Percentiles rank a stretch among this genome's conserved stretches.
Evolutionary conservation across 2,888 invertebrate species (phyloP).

Genomic region (Mayetiola destructor): DNA sequence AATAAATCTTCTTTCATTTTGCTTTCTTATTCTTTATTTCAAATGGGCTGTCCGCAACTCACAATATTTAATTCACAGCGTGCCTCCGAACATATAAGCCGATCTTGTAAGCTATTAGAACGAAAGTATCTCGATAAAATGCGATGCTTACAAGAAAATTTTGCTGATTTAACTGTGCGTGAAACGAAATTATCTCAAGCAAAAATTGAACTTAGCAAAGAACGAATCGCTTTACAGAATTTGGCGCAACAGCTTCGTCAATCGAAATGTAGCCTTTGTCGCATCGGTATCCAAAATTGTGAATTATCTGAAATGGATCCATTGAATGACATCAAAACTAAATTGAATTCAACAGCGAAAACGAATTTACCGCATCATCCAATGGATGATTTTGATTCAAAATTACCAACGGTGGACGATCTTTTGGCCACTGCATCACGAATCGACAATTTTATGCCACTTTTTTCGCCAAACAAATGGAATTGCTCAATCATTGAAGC

Average conservation of each 20-base stretch:
- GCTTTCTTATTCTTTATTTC: too few species aligned
- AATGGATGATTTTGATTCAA: too few species aligned
- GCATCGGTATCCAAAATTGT: conserved; percentile 27
- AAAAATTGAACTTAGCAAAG: conserved; percentile 28
- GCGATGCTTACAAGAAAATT: conserved; percentile 26
- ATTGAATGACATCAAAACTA: conserved; percentile 13
- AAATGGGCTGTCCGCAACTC: too few species aligned
- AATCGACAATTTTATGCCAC: too few species aligned
- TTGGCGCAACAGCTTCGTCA: conserved; percentile 26
- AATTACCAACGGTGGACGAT: too few species aligned
- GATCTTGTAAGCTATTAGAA: conserved; percentile 21
- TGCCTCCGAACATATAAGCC: conserved; percentile 16
- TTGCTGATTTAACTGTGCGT: conserved; percentile 28
- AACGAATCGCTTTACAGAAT: conserved; percentile 30
- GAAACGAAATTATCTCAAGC: conserved; percentile 31
- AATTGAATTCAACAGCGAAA: too few species aligned
- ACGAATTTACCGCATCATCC: too few species aligned
- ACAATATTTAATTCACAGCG: conserved; percentile 6
- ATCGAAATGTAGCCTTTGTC: conserved; percentile 31
- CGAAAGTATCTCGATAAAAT: conserved; percentile 29
- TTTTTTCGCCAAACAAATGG: too few species aligned
- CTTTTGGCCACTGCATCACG: too few species aligned
- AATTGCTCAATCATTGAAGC: too few species aligned
- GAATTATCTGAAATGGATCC: conserved; percentile 25
- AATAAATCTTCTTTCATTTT: background rate